Conservation (phyloP, 2,888 invertebrate genomes). For the Deilephila elpenor region DNA sequence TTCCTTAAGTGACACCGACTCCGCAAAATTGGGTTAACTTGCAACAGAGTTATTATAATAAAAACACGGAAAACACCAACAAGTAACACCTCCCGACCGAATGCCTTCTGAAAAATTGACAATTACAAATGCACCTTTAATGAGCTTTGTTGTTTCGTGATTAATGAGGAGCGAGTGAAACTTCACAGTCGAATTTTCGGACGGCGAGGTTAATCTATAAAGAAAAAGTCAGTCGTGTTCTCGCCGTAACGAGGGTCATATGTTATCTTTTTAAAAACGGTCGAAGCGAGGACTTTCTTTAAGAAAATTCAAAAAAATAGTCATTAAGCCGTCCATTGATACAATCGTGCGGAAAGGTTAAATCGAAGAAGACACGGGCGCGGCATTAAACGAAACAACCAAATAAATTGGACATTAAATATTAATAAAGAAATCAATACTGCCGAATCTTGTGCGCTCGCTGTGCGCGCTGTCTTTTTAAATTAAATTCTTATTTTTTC, state of each 20-base stretch:
- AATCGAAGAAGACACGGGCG: conserved; percentile 28
- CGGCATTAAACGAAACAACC: conserved; percentile 23
- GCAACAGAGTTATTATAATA: conserved; percentile 50
- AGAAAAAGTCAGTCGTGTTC: conserved; percentile 33
- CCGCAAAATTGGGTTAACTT: conserved; percentile 41
- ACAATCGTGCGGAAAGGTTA: conserved; percentile 28
- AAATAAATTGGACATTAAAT: conserved; percentile 26
- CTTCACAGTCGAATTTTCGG: conserved; percentile 47
- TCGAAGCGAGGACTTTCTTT: conserved; percentile 8
- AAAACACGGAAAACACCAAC: conserved; percentile 56
- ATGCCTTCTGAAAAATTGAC: conserved; percentile 60
- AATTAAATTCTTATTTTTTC: conserved; percentile 25
- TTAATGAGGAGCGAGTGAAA: conserved; percentile 68
- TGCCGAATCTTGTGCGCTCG: conserved; percentile 4
- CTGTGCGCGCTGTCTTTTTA: conserved; percentile 13
- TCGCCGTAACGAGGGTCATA: conserved; percentile 26
- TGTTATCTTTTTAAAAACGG: conserved; percentile 27
- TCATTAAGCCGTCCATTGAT: conserved; percentile 28
- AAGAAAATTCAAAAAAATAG: conserved; percentile 23
- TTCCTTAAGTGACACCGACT: conserved; percentile 58
- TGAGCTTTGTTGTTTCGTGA: conserved; percentile 77
- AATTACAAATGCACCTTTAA: conserved; percentile 80
- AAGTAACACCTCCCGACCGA: conserved; percentile 14
- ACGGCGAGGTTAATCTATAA: conserved; percentile 39
- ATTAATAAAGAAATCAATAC: conserved; percentile 28